Evolutionary conservation across 2,113 vertebrate genomes (phyloP).

Genomic region (Dermatemys mawii): DNA sequence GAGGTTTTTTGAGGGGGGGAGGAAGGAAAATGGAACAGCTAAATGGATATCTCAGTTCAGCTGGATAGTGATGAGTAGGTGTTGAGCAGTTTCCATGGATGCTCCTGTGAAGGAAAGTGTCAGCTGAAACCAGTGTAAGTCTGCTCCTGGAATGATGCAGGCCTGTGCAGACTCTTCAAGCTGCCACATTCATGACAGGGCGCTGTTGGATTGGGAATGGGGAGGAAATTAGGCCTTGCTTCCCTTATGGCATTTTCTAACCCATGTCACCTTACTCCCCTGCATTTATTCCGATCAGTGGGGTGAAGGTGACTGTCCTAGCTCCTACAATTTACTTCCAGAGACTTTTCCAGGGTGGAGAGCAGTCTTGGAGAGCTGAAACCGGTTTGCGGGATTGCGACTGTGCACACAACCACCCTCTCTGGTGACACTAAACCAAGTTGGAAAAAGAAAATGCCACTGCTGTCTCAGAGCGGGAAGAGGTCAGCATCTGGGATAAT

Average conservation of each 20-base stretch:
- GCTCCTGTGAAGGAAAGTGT: neutral
- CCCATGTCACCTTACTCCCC: neutral
- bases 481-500: neutral
- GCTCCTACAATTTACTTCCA: neutral
- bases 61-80: neutral
- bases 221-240: neutral
- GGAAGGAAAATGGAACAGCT: neutral
- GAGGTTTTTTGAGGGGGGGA: neutral
- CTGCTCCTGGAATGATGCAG: neutral
- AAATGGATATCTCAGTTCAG: neutral
- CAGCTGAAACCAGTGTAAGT: neutral
- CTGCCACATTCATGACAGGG: neutral
- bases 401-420: neutral
- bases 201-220: neutral
- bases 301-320: neutral
- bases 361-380: neutral
- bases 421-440: neutral
- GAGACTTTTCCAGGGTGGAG: neutral
- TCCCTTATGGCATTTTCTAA: neutral
- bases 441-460: neutral
- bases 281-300: neutral
- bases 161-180: neutral
- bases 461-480: neutral
- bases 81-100: neutral
- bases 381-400: neutral